Evolutionary conservation across 2,888 invertebrate species (phyloP).

Genomic region (Drosophila gaucha): DNA sequence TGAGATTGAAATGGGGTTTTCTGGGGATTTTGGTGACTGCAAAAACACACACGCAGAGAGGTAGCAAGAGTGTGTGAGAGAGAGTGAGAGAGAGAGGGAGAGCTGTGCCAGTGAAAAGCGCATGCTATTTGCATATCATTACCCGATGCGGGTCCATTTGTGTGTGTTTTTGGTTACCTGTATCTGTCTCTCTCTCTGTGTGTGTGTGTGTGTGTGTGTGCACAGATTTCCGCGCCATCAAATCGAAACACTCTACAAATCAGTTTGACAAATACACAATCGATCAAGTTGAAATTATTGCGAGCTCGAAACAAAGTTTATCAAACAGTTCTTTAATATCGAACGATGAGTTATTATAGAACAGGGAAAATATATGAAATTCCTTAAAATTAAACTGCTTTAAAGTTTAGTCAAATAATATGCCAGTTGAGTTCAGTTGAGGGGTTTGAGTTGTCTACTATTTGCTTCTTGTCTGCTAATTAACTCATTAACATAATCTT

Average conservation of each 20-base stretch:
- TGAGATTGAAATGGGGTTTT: constrained; percentile 74
- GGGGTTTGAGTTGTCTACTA: constrained; percentile 31
- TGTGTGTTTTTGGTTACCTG: constrained; percentile 31
- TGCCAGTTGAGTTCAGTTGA: too few species aligned
- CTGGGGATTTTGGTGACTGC: constrained; percentile 50
- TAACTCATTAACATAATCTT: constrained; percentile 79
- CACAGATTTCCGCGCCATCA: constrained; percentile 67
- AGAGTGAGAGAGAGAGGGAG: neutral
- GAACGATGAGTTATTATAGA: too few species aligned
- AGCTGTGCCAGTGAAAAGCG: constrained; percentile 60
- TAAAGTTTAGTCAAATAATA: too few species aligned
- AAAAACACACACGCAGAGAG: constrained; percentile 17
- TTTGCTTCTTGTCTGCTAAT: constrained; percentile 70
- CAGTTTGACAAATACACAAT: constrained; percentile 69
- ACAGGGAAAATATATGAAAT: too few species aligned
- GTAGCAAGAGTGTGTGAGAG: neutral
- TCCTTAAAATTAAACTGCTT: too few species aligned
- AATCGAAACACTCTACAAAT: constrained; percentile 70
- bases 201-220: constrained; percentile 27
- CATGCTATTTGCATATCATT: constrained; percentile 77
- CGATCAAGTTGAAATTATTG: constrained; percentile 61
- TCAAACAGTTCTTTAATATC: neutral
- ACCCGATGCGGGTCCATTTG: constrained; percentile 50
- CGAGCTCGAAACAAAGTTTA: constrained; percentile 1
- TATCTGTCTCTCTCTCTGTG: neutral